These are phyloP conservation scores for Trachymyrmex septentrionalis DNA, from an alignment of 1,140 invertebrate genomes.

Conservation along the genomic window DNA sequence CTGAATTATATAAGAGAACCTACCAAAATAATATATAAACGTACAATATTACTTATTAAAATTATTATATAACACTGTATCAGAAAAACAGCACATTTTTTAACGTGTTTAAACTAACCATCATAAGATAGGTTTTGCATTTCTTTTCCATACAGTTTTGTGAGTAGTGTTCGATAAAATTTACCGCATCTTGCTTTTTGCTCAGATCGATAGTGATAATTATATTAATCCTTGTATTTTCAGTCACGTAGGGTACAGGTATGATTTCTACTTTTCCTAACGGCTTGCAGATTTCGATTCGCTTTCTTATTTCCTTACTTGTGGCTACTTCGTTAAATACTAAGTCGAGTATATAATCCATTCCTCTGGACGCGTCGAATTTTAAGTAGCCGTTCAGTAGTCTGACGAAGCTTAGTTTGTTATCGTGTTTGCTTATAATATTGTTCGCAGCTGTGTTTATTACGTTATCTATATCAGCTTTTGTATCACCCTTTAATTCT, in stretches of 20 bases:
- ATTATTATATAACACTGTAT: neutral
- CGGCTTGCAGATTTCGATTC: conserved; percentile 91
- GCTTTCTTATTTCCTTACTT: conserved; percentile 83
- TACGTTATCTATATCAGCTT: conserved; percentile 90
- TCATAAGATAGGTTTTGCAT: conserved; percentile 92
- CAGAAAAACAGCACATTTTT: conserved; percentile 11
- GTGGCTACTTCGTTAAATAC: conserved; percentile 85
- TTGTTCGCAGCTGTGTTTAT: conserved; percentile 88
- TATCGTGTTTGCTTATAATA: conserved; percentile 88
- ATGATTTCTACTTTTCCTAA: conserved; percentile 94
- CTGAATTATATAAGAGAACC: conserved; percentile 88
- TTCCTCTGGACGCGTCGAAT: conserved; percentile 95
- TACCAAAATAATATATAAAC: conserved; percentile 82
- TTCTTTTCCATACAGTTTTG: conserved; percentile 91
- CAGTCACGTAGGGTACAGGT: conserved; percentile 96
- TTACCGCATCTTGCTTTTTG: conserved; percentile 86
- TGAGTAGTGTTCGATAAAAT: conserved; percentile 92
- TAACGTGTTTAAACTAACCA: conserved; percentile 85
- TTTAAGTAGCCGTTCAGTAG: conserved; percentile 94
- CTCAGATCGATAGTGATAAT: conserved; percentile 89
- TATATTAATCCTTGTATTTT: conserved; percentile 93
- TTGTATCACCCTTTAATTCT: conserved; percentile 88
- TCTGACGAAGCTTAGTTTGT: conserved; percentile 86
- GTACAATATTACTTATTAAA: conserved; percentile 21
- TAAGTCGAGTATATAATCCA: conserved; percentile 95